A percentile compares a stretch with the other conserved stretches of the same genome.
phyloP scores from a whole-genome alignment of 2,797 vertebrate species.

The Oophaga sylvatica region DNA sequence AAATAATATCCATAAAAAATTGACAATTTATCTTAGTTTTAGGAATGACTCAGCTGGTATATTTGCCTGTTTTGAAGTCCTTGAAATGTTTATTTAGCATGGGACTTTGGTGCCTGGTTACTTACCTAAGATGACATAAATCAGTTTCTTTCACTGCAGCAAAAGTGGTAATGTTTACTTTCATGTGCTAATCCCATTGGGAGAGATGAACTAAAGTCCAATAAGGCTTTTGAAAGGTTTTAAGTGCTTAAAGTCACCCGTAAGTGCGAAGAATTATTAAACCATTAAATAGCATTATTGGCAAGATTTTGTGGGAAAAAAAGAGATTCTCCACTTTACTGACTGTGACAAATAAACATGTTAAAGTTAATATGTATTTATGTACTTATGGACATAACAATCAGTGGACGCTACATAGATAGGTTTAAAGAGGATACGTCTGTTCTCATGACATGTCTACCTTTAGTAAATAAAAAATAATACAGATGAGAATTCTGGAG shows the following conservation, averaged over 20 bases:
- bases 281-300: neutral
- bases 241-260: slow-evolving; percentile 41
- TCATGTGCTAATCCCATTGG: slow-evolving; percentile 37
- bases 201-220: slow-evolving; percentile 44
- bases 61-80: slow-evolving; percentile 7
- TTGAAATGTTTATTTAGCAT: slow-evolving; percentile 21
- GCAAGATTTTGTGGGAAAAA: neutral
- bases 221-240: slow-evolving; percentile 15
- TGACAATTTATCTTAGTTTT: neutral
- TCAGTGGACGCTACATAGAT: too few relatives aligned
- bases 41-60: neutral
- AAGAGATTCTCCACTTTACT: neutral
- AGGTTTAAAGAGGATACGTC: too few relatives aligned
- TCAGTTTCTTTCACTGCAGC: slow-evolving; percentile 19
- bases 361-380: slow-evolving; percentile 2
- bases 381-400: too few relatives aligned
- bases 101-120: slow-evolving; percentile 38
- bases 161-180: slow-evolving; percentile 33
- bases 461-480: too few relatives aligned
- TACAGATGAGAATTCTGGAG: too few relatives aligned
- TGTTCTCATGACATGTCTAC: too few relatives aligned
- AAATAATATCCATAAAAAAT: neutral
- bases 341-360: slow-evolving; percentile 8
- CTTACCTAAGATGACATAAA: slow-evolving; percentile 35
- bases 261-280: neutral